These are phyloP conservation scores for Ploceus nigricollis DNA, from an alignment of 2,113 vertebrate genomes.

Conservation along the genomic window DNA sequence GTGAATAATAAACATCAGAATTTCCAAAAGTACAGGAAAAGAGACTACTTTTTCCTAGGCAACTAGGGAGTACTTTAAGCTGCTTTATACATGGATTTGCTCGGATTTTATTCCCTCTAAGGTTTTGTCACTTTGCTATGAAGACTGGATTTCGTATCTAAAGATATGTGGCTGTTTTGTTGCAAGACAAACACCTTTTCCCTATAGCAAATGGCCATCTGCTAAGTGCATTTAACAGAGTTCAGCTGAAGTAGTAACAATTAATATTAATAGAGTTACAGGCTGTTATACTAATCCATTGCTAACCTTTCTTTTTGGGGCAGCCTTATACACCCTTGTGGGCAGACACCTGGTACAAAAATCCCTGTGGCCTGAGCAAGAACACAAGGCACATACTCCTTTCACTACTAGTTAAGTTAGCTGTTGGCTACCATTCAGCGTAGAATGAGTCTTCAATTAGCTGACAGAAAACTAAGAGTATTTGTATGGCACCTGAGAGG, in stretches of 20 bases:
- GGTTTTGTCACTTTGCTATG: background rate
- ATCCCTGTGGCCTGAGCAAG: background rate
- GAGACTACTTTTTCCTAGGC: background rate
- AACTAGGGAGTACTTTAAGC: background rate
- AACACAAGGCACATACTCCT: background rate
- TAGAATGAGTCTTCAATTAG: background rate
- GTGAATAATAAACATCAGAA: background rate
- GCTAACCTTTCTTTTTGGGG: background rate
- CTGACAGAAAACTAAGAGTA: background rate
- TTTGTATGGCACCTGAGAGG: background rate
- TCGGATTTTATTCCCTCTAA: background rate
- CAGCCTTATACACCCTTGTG: background rate
- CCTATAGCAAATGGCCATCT: background rate
- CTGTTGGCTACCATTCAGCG: background rate
- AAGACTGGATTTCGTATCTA: background rate
- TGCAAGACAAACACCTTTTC: background rate
- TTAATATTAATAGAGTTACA: background rate
- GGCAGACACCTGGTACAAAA: background rate
- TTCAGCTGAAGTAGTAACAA: background rate
- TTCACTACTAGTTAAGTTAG: background rate
- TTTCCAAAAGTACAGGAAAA: background rate
- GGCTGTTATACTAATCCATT: background rate
- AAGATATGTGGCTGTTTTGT: background rate
- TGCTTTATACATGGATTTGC: background rate
- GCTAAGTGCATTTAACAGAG: background rate